Conservation (phyloP, 2,888 invertebrate species). For the Halictus quadricinctus region DNA sequence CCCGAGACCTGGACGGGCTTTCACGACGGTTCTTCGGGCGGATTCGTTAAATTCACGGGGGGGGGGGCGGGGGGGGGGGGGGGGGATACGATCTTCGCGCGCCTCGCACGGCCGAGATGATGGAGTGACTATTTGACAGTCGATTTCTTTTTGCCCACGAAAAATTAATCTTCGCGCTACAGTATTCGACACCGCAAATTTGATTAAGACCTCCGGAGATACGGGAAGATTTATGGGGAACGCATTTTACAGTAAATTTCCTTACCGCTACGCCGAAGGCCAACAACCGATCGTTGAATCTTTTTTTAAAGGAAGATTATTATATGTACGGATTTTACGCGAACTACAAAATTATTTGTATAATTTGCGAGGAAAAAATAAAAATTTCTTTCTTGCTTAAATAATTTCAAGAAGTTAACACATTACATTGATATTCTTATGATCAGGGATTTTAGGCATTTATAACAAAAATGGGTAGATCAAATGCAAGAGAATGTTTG, state of each 20-base stretch:
- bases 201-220: background rate
- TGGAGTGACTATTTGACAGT: background rate
- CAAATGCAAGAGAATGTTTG: no score
- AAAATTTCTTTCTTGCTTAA: no score
- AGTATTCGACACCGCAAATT: background rate
- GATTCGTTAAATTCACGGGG: background rate
- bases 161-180: slow-evolving; percentile 1
- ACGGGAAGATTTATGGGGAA: background rate
- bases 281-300: background rate
- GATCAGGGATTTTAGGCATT: background rate
- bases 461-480: background rate
- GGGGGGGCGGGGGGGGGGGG: no score
- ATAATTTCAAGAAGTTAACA: no score
- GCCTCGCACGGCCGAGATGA: background rate
- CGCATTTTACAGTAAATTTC: background rate
- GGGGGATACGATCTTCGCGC: background rate
- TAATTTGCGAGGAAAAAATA: background rate
- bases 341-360: background rate
- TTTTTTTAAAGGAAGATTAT: background rate
- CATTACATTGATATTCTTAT: no score
- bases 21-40: background rate
- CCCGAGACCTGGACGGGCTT: background rate
- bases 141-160: background rate
- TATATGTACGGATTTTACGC: background rate
- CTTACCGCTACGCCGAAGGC: background rate